Conservation (phyloP, 2,113 vertebrate species). For the Epinephelus lanceolatus region DNA sequence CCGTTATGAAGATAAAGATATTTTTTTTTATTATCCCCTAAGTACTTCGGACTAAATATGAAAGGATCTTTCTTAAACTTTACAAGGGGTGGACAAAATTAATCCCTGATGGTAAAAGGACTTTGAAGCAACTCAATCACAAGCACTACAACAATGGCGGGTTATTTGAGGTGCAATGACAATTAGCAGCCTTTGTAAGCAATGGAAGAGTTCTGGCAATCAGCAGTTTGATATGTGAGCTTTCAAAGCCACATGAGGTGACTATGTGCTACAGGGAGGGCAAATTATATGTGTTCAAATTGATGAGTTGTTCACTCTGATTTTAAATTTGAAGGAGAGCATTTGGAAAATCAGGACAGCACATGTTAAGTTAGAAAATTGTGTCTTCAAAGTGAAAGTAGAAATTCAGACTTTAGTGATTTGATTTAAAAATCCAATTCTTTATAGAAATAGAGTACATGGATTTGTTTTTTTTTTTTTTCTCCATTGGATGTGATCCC, state of each 20-base stretch:
- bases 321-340: neutral
- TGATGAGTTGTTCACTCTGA: neutral
- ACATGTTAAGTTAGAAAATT: neutral
- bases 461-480: too few species aligned
- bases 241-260: slow-evolving; percentile 8
- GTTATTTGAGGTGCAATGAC: slow-evolving; percentile 3
- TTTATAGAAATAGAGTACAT: neutral
- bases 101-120: neutral
- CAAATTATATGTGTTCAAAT: neutral
- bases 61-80: slow-evolving; percentile 18
- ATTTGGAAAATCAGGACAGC: neutral
- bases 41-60: neutral
- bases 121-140: slow-evolving; percentile 15
- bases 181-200: slow-evolving; percentile 23
- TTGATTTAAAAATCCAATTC: neutral
- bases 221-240: slow-evolving; percentile 2
- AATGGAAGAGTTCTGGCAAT: slow-evolving; percentile 15
- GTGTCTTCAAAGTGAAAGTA: neutral
- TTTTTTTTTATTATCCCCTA: neutral
- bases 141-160: neutral
- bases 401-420: too few species aligned
- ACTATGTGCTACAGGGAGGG: neutral
- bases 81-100: neutral
- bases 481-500: too few species aligned
- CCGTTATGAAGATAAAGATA: neutral